Evolutionary conservation across 1,140 invertebrate species (phyloP).

Genomic region (Metopolophium dirhodum): DNA sequence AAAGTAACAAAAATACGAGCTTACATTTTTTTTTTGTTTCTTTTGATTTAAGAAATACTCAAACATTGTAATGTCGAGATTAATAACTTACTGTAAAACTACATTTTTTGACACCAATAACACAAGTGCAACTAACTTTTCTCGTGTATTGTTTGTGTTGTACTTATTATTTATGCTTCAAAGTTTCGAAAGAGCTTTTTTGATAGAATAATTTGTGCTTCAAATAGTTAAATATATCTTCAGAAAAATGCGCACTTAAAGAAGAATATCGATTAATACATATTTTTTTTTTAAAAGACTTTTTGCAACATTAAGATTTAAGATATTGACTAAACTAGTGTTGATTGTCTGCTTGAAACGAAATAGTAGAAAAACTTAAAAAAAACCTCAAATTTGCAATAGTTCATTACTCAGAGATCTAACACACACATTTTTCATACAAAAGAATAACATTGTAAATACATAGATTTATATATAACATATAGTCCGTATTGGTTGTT

Average conservation of each 20-base stretch:
- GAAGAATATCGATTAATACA: neutral
- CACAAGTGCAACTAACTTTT: neutral
- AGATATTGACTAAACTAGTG: neutral
- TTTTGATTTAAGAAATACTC: neutral
- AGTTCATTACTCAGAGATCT: neutral
- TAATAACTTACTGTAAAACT: neutral
- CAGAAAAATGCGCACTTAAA: neutral
- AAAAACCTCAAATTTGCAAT: no score
- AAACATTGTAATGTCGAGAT: neutral
- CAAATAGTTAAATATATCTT: neutral
- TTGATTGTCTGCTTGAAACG: neutral
- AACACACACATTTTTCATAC: neutral
- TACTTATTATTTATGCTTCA: neutral
- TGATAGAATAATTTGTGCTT: neutral
- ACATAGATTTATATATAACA: neutral
- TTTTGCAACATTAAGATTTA: neutral
- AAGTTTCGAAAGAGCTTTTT: neutral
- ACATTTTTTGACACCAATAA: neutral
- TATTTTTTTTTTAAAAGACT: neutral
- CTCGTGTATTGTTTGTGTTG: neutral
- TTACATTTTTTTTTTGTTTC: neutral
- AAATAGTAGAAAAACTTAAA: neutral
- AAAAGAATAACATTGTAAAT: neutral
- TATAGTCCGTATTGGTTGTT: neutral
- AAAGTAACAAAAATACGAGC: neutral